These are phyloP conservation scores for Leptosomus discolor DNA, from an alignment of 2,113 vertebrate genomes.

Conservation along the genomic window DNA sequence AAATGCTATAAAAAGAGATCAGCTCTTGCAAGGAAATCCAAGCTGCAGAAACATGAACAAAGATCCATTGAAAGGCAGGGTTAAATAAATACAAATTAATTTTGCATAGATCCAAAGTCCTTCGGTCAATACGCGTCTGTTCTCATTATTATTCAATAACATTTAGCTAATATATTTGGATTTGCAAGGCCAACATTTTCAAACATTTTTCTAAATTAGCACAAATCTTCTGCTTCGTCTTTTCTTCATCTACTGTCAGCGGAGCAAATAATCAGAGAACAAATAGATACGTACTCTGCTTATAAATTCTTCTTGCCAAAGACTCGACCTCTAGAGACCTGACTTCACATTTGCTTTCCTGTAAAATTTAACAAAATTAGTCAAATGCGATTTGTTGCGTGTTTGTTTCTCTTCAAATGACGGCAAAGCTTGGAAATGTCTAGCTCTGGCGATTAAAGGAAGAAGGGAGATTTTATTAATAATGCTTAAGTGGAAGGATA, in stretches of 20 bases:
- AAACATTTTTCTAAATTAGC: constrained; percentile 67
- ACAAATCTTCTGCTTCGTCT: constrained; percentile 55
- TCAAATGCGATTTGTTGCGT: constrained; percentile 25
- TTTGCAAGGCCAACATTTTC: constrained; percentile 49
- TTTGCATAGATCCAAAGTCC: constrained; percentile 50
- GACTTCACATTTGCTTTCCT: constrained; percentile 63
- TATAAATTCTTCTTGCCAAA: constrained; percentile 63
- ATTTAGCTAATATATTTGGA: constrained; percentile 54
- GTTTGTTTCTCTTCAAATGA: constrained; percentile 42
- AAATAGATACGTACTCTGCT: constrained; percentile 14
- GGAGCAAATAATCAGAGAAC: constrained; percentile 63
- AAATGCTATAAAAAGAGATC: constrained; percentile 45
- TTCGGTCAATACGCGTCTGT: constrained; percentile 22
- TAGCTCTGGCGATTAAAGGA: constrained; percentile 33
- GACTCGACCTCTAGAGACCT: constrained; percentile 36
- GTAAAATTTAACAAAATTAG: constrained; percentile 64
- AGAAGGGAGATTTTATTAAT: constrained; percentile 4
- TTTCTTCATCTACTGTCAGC: constrained; percentile 50
- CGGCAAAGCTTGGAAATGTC: constrained; percentile 27
- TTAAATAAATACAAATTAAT: constrained; percentile 70
- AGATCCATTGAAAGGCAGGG: constrained; percentile 47
- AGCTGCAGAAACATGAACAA: constrained; percentile 43
- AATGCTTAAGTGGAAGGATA: constrained; percentile 1
- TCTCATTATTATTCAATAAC: constrained; percentile 62
- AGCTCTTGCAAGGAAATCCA: constrained; percentile 36